Base-by-base conservation (phyloP, 2,113 vertebrate species). In the Macrotus californicus region DNA sequence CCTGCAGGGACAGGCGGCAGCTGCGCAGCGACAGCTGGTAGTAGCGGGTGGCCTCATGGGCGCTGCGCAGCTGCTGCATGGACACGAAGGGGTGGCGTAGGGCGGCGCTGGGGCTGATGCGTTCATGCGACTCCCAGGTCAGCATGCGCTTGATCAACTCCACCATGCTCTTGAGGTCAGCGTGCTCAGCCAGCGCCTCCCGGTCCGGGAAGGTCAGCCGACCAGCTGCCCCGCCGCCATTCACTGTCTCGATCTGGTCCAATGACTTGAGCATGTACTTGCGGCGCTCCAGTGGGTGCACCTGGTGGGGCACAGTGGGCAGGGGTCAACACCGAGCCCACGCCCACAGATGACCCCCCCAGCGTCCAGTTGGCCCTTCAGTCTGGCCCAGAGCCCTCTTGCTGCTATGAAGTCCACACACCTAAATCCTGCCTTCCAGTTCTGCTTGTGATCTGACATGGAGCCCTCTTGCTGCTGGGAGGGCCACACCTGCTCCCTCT, bases 101-200 rank as follows among this genome's bases (percentile, higher is more conserved):
- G 34, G 98, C 98, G 0, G 98, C 97, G 0, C 93, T 98, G 96
- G 98, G 98, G 16, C 87, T 93, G 95, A 99, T 98, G 61, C 98
- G 96, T 22, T 98, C 96, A 0, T 95, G 98, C 0, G 98, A 97
- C 64, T 98, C 98, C 98, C 98, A 98, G 0, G 98, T 98, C 43
- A 99, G 96, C 98, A 98, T 98, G 89, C 96, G 97, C 89, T 99
- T 98, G 59, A 99, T 92, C 36, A 99, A 95, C 72, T 98, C 98
- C 94, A 98, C 98, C 98, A 99, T 99, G 94, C 94, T 97, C 24
- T 83, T 77, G 50, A 98, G 96, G 95, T 99, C 98, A 0, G 96
- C 95, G 1, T 52, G 92, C 43, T 98, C 98, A 0, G 97, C 98
- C 83, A 98, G 61, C 0, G 54, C 94, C 90, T 98, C 98, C 0